A percentile compares a stretch with the other conserved stretches of the same genome.
These are phyloP conservation scores for Cyclophora punctaria DNA, from an alignment of 2,888 invertebrate species.

Conservation along the genomic window DNA sequence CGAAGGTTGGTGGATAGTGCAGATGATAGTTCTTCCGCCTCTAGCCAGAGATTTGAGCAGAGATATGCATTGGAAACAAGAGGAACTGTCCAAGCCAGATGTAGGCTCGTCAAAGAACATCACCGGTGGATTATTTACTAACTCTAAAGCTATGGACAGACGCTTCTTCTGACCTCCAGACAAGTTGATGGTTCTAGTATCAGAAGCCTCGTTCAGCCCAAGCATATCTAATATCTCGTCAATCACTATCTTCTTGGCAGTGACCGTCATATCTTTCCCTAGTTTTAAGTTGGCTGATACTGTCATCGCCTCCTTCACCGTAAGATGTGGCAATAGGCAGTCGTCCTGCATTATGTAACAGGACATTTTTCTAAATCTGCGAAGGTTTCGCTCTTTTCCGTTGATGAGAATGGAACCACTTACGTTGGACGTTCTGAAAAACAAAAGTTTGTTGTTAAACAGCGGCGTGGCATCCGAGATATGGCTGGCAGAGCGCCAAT, in stretches of 20 bases:
- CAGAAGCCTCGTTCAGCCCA: slow-evolving; percentile 84
- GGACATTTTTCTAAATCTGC: slow-evolving; percentile 93
- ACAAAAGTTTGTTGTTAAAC: slow-evolving; percentile 13
- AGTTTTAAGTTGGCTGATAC: slow-evolving; percentile 95
- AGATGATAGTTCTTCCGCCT: slow-evolving; percentile 93
- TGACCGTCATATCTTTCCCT: slow-evolving; percentile 82
- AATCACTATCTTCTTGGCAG: slow-evolving; percentile 86
- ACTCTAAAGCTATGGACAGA: slow-evolving; percentile 91
- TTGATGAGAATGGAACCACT: slow-evolving; percentile 91
- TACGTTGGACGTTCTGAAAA: slow-evolving; percentile 84
- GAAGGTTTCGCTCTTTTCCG: slow-evolving; percentile 88
- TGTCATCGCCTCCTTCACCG: slow-evolving; percentile 94
- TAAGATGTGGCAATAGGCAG: slow-evolving; percentile 89
- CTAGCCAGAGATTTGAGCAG: slow-evolving; percentile 90
- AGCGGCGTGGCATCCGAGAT: slow-evolving; percentile 1
- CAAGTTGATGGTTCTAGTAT: slow-evolving; percentile 86
- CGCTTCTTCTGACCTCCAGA: slow-evolving; percentile 95
- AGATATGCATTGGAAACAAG: slow-evolving; percentile 94
- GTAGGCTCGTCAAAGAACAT: slow-evolving; percentile 98
- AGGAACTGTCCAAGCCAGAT: slow-evolving; percentile 94
- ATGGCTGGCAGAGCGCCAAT: slow-evolving; percentile 6
- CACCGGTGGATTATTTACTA: slow-evolving; percentile 96
- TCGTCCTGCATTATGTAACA: slow-evolving; percentile 99
- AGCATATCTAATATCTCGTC: slow-evolving; percentile 90
- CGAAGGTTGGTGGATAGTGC: slow-evolving; percentile 97